Conservation (phyloP, 1,140 invertebrate genomes). For the Anagrus nilaparvatae region DNA sequence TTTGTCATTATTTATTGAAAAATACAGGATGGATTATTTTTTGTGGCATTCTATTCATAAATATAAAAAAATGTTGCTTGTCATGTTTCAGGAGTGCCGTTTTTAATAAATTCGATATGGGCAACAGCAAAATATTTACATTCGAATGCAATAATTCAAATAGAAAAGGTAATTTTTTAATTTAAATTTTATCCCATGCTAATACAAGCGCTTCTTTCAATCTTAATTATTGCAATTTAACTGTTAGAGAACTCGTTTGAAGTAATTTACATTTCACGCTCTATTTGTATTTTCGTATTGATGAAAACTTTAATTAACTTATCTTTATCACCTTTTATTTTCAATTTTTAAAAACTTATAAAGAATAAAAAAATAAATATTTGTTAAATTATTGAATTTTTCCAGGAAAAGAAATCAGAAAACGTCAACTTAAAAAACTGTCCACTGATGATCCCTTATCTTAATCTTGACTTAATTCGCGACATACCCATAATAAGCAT, state of each 20-base stretch:
- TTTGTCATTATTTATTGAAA: slow-evolving; percentile 17
- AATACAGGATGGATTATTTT: background rate
- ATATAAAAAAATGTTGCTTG: no score
- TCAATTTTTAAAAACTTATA: no score
- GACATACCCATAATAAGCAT: slow-evolving; percentile 62
- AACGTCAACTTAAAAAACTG: slow-evolving; percentile 42
- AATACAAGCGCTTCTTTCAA: no score
- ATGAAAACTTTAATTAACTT: background rate
- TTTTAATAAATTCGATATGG: no score
- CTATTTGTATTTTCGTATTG: background rate
- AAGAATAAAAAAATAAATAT: no score
- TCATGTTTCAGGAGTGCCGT: no score
- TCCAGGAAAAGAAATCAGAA: slow-evolving; percentile 29
- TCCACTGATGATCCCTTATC: slow-evolving; percentile 60
- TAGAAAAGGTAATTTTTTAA: no score
- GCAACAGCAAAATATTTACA: no score
- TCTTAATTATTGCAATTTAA: no score
- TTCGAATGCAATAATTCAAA: no score
- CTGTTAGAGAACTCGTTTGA: background rate
- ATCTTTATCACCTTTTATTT: background rate
- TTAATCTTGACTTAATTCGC: slow-evolving; percentile 73
- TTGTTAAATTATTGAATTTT: background rate
- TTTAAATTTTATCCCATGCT: no score
- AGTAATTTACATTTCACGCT: background rate
- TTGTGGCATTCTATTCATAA: no score